Percentiles rank a stretch among this genome's conserved stretches.
Evolutionary conservation across 2,113 vertebrate genomes (phyloP).

Genomic region (Ramphastos sulfuratus): DNA sequence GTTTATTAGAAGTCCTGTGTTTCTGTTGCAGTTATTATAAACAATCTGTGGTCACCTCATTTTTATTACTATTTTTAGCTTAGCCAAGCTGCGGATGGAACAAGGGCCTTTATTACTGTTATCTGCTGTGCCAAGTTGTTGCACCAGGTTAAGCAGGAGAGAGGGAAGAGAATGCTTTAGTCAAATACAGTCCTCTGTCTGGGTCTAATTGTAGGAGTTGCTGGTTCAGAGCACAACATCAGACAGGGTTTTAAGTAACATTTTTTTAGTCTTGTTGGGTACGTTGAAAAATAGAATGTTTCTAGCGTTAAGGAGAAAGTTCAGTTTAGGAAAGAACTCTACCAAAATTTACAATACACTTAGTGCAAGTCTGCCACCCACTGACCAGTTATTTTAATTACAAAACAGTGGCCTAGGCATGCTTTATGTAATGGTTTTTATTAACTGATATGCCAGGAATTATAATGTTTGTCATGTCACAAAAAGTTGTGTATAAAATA

Average conservation of each 20-base stretch:
- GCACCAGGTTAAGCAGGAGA: background rate
- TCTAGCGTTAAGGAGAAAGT: background rate
- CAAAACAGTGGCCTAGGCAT: background rate
- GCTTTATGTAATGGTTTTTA: background rate
- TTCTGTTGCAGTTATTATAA: background rate
- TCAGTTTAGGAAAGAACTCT: background rate
- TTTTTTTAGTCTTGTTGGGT: background rate
- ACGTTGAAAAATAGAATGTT: background rate
- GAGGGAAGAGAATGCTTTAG: background rate
- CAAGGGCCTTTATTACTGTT: background rate
- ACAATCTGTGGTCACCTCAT: background rate
- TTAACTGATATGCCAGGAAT: background rate
- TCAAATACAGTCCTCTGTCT: background rate
- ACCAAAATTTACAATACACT: background rate
- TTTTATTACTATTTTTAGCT: background rate
- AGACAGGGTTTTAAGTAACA: background rate
- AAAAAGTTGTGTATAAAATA: background rate
- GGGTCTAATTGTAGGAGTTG: background rate
- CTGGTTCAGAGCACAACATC: background rate
- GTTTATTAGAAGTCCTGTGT: background rate
- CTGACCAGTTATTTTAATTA: slow-evolving; percentile 33
- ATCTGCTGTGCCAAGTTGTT: background rate
- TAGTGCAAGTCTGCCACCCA: slow-evolving; percentile 53
- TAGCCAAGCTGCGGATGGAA: background rate
- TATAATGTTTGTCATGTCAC: background rate